Conservation (phyloP, 2,113 vertebrate genomes). For the Calyptomena viridis region DNA sequence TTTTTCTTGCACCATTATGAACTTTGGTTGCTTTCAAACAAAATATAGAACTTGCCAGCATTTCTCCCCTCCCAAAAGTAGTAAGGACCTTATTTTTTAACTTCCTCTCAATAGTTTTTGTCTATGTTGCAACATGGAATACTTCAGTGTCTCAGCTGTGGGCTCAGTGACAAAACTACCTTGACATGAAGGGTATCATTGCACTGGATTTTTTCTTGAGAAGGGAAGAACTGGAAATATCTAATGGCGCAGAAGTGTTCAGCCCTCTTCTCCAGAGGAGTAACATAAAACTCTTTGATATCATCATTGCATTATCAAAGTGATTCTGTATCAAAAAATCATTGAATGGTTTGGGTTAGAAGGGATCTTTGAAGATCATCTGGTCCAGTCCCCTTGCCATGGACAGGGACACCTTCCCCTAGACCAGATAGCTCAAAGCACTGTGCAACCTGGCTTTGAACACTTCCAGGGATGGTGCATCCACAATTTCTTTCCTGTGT, state of each 20-base stretch:
- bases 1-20: background rate
- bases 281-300: background rate
- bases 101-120: background rate
- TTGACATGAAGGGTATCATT: background rate
- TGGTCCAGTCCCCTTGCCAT: background rate
- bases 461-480: background rate
- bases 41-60: background rate
- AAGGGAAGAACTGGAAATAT: background rate
- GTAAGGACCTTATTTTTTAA: background rate
- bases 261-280: background rate
- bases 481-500: background rate
- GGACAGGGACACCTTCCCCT: background rate
- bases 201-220: background rate
- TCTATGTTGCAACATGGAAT: background rate
- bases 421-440: background rate
- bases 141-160: background rate
- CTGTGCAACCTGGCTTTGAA: rapidly evolving
- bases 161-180: background rate
- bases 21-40: background rate
- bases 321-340: background rate
- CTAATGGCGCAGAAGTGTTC: background rate
- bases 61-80: background rate
- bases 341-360: background rate
- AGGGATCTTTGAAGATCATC: background rate
- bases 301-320: background rate